Evolutionary conservation across 1,140 invertebrate species (phyloP).

Genomic region (Drosophila miranda): DNA sequence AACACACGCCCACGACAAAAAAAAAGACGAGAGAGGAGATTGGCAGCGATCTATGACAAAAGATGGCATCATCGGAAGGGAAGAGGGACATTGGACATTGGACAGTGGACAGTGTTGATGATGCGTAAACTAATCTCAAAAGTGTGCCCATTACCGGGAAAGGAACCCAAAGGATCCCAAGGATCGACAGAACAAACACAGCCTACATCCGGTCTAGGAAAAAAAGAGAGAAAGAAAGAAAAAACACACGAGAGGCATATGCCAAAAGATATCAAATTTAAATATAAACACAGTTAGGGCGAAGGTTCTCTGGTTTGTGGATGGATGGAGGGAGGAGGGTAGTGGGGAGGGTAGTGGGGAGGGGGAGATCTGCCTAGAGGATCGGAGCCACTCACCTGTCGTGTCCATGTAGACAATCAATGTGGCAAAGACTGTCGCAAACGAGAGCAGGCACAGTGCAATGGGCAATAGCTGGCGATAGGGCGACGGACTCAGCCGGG

Average conservation of each 20-base stretch:
- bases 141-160: conserved; percentile 69
- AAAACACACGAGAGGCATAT: conserved; percentile 62
- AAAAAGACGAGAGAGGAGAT: conserved; percentile 10
- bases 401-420: conserved; percentile 87
- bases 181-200: conserved; percentile 63
- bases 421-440: conserved; percentile 87
- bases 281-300: conserved; percentile 40
- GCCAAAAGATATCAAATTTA: conserved; percentile 75
- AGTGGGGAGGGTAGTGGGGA: not conserved
- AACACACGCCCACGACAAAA: conserved; percentile 33
- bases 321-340: not conserved
- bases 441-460: conserved; percentile 86
- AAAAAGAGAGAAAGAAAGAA: conserved; percentile 24
- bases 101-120: conserved; percentile 48
- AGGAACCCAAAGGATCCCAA: conserved; percentile 31
- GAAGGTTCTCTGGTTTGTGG: not conserved
- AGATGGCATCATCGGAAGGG: conserved; percentile 33
- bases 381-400: conserved; percentile 83
- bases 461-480: conserved; percentile 85
- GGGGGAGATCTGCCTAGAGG: not conserved
- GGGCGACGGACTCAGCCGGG: conserved; percentile 75
- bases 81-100: conserved; percentile 21
- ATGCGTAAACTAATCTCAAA: conserved; percentile 75
- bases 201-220: conserved; percentile 71
- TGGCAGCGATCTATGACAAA: conserved; percentile 64